Evolutionary conservation across 2,113 vertebrate species (phyloP).

Genomic region (Toxostoma redivivum): DNA sequence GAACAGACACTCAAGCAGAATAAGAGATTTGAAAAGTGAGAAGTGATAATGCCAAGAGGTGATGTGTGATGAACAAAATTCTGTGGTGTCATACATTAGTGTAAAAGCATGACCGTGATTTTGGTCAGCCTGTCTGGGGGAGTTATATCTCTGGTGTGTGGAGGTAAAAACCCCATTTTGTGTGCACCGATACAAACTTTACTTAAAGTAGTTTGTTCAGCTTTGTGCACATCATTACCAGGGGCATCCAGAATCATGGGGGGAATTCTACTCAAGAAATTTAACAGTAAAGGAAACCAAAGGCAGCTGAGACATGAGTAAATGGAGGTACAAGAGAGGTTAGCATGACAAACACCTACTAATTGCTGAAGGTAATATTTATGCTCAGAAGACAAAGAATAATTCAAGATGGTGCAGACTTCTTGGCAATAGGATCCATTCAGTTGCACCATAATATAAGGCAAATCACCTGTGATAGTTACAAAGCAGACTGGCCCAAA

Average conservation of each 20-base stretch:
- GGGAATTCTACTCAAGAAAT: background rate
- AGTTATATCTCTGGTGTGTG: background rate
- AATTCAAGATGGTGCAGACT: background rate
- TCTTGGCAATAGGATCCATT: background rate
- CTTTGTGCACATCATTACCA: background rate
- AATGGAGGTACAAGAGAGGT: background rate
- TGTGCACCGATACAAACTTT: background rate
- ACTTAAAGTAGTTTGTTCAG: background rate
- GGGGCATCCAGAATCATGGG: background rate
- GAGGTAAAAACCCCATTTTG: background rate
- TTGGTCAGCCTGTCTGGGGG: background rate
- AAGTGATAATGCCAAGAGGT: background rate
- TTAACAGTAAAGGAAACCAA: background rate
- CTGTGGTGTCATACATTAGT: background rate
- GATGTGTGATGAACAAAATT: background rate
- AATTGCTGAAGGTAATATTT: background rate
- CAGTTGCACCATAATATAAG: background rate
- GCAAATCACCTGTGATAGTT: background rate
- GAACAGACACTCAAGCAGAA: background rate
- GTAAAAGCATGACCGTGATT: background rate
- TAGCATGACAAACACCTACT: background rate
- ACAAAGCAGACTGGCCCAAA: constrained; percentile 1
- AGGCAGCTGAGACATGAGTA: background rate
- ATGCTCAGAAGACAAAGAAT: background rate
- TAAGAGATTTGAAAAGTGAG: background rate